Evolutionary conservation across 2,797 vertebrate genomes (phyloP), one percentile per base, ranked within the genome.

Genomic region (Eulemur rubriventer): DNA sequence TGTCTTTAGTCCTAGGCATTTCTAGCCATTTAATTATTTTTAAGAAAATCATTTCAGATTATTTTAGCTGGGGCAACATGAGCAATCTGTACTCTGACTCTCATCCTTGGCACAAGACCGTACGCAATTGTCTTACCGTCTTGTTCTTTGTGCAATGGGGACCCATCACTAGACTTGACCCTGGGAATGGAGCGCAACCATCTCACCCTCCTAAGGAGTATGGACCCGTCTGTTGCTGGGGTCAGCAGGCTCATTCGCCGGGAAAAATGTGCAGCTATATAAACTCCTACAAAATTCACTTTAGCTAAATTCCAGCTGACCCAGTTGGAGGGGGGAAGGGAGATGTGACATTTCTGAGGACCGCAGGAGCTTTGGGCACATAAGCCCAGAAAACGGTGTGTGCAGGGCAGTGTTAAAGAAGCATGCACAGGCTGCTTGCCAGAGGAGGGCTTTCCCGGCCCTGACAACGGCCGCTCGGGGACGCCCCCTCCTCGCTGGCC

Each of bases 251-350:
- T 76, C 55, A 30, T 61, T 35, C 35, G 67, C 50, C 41, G 72
- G 91, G 55, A 84, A 70, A 91, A 50, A 65, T 81, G 48, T 10
- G 83, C 38, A 90, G 73, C 85, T 93, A 35, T 14, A 22, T 1
- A 41, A 76, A 72, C 38, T 57, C 22, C 28, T 73, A 75, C 55
- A 76, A 89, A 80, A 79, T 50, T 48, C 55, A 48, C 28, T 55
- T 94, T 46, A 84, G 89, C 38, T 41, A 76, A 92, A 80, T 83
- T 80, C 82, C 89, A 80, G 59, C 73, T 81, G 65, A 93, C 72
- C 46, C n/a, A 30, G 52, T 5, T 1, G 48, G 35, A 78, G 50
- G 17, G 50, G 22, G 16, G 3, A 55, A 61, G 63, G 22, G n/a
- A 79, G 43, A 81, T 33, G 52, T 28, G 35, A 69, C 76, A 65